phyloP scores from a whole-genome alignment of 2,797 vertebrate genomes.

The Cossypha heuglini region DNA sequence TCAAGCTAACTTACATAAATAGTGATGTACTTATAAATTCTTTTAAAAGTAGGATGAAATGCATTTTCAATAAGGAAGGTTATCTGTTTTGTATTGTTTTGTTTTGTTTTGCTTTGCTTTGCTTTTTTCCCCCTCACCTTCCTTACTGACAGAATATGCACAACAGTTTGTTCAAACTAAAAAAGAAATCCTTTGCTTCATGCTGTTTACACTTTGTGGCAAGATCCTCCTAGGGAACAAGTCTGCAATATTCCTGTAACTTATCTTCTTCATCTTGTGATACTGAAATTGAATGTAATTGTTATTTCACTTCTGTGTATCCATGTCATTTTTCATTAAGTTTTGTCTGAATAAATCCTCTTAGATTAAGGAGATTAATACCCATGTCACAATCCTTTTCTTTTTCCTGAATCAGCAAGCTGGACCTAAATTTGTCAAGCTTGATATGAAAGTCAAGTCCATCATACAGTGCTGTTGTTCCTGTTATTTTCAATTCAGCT shows the following conservation, averaged over 20 bases:
- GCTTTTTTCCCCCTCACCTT: fast-evolving
- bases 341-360: not conserved
- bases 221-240: not conserved
- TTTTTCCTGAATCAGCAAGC: not conserved
- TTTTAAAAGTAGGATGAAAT: not conserved
- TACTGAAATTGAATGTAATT: not conserved
- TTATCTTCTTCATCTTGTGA: not conserved
- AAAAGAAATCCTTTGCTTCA: not conserved
- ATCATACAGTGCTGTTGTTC: not conserved
- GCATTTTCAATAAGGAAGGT: not conserved
- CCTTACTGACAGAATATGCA: not conserved
- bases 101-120: too few relatives aligned
- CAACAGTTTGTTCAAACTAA: not conserved
- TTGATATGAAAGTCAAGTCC: not conserved
- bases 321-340: not conserved
- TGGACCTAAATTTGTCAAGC: not conserved
- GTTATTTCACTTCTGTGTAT: not conserved
- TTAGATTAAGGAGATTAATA: not conserved
- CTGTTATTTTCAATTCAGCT: not conserved
- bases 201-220: not conserved
- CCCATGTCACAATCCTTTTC: not conserved
- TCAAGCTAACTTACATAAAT: not conserved
- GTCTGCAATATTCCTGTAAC: not conserved
- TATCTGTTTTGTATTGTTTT: not conserved
- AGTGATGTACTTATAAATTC: not conserved